Conservation (phyloP, 2,797 vertebrate genomes). For the Schizopygopsis malacanthus region DNA sequence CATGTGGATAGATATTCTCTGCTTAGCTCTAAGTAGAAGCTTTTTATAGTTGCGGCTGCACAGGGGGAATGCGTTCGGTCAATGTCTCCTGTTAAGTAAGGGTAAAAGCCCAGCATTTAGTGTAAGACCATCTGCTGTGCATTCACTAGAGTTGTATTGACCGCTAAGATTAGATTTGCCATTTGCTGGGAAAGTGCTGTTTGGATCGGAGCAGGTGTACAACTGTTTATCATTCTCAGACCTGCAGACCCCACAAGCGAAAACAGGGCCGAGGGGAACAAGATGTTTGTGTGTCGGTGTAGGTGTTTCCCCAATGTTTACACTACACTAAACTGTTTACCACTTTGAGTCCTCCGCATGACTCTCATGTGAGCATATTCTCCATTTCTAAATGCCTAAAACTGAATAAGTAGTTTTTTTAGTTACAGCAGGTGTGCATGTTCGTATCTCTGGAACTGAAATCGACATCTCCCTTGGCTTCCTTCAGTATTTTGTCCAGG, state of each 20-base stretch:
- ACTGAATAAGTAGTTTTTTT: constrained; percentile 6
- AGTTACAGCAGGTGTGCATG: constrained; percentile 1
- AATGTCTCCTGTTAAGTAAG: constrained; percentile 41
- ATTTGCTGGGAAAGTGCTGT: constrained; percentile 38
- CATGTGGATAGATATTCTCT: neutral
- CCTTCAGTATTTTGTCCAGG: constrained; percentile 32
- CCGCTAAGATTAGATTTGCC: constrained; percentile 40
- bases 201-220: constrained; percentile 28
- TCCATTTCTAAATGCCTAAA: neutral
- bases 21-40: neutral
- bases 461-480: constrained; percentile 19
- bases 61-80: neutral
- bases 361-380: constrained; percentile 30
- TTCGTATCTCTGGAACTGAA: neutral
- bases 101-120: constrained; percentile 40
- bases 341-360: neutral
- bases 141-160: constrained; percentile 44
- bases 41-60: constrained; percentile 13
- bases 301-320: constrained; percentile 21
- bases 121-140: constrained; percentile 40
- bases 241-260: constrained; percentile 1
- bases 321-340: constrained; percentile 39
- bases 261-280: neutral
- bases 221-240: constrained; percentile 42
- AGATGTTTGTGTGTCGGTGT: neutral